These are phyloP conservation scores for Perizoma affinitatum DNA, from an alignment of 2,888 invertebrate genomes.

Conservation along the genomic window DNA sequence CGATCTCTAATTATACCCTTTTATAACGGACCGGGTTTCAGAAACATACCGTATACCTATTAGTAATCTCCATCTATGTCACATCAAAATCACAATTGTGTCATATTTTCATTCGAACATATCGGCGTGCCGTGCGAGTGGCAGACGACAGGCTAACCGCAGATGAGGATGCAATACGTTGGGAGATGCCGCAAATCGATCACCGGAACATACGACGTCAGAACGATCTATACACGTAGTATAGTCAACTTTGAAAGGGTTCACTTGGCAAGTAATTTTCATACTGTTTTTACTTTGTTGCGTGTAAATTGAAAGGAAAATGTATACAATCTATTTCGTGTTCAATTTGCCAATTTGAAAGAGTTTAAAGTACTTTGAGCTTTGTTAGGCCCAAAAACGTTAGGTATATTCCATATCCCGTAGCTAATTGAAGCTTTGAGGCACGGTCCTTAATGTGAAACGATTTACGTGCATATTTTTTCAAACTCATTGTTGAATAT, in stretches of 20 bases:
- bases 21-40: too few relatives aligned
- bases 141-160: constrained; percentile 32
- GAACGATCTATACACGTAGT: constrained; percentile 15
- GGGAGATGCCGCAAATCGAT: constrained; percentile 62
- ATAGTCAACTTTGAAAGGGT: neutral
- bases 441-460: constrained; percentile 3
- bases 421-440: constrained; percentile 14
- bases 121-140: constrained; percentile 15
- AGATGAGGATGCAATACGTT: constrained; percentile 40
- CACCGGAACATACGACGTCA: constrained; percentile 44
- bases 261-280: too few relatives aligned
- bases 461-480: neutral
- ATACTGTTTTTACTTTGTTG: too few relatives aligned
- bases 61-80: neutral
- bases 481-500: neutral
- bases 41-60: too few relatives aligned
- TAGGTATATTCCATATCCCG: neutral
- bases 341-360: constrained; percentile 6
- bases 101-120: constrained; percentile 11
- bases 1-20: too few relatives aligned
- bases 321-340: neutral
- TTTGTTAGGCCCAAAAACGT: too few relatives aligned
- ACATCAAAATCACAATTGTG: neutral
- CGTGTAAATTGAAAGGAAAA: neutral
- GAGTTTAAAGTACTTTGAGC: neutral